Percentiles rank a stretch among this genome's conserved stretches.
phyloP scores from a whole-genome alignment of 2,113 vertebrate species.

The Oryzias woworae region DNA sequence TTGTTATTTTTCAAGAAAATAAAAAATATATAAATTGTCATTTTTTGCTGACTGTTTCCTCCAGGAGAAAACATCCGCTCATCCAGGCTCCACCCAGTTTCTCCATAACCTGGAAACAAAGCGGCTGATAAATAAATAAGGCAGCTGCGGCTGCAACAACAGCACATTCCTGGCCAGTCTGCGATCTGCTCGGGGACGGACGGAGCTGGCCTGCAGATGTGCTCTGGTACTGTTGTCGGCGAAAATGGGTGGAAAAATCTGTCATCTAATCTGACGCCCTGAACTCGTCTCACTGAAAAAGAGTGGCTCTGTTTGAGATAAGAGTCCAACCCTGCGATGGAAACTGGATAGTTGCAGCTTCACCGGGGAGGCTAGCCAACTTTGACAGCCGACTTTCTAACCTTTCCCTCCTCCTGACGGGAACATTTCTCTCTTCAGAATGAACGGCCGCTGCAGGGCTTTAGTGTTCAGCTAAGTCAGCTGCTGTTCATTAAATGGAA shows the following conservation, averaged over 20 bases:
- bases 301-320: constrained; percentile 55
- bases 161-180: neutral
- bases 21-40: constrained; percentile 36
- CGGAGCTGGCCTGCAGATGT: constrained; percentile 17
- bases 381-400: neutral
- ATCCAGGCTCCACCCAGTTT: constrained; percentile 44
- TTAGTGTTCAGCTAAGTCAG: constrained; percentile 4
- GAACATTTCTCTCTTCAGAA: constrained; percentile 4
- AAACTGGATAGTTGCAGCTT: constrained; percentile 28
- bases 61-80: neutral
- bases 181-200: neutral
- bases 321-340: constrained; percentile 20
- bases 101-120: constrained; percentile 66
- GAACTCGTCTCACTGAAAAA: constrained; percentile 58
- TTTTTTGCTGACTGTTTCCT: neutral
- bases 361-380: constrained; percentile 33
- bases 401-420: neutral
- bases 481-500: constrained; percentile 37
- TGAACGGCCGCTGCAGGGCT: neutral
- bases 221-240: neutral
- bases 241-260: too few relatives aligned
- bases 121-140: constrained; percentile 38
- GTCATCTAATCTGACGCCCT: constrained; percentile 11
- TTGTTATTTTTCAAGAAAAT: constrained; percentile 79
- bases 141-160: constrained; percentile 12